Evolutionary conservation across 2,797 vertebrate species (phyloP), one percentile per base, ranked within the genome.

Genomic region (Aeoliscus strigatus): DNA sequence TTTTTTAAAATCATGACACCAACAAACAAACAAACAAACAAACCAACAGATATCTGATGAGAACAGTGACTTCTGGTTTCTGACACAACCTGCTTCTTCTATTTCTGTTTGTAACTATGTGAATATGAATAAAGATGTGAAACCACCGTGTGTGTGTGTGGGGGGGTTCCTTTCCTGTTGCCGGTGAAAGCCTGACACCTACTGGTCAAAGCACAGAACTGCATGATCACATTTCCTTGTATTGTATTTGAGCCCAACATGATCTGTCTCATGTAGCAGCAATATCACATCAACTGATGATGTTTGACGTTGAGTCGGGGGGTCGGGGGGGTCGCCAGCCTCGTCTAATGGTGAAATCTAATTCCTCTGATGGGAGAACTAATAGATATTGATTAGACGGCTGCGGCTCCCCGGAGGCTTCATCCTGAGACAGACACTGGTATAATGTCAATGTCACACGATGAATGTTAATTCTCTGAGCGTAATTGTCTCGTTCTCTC

Each of bases 311-410:
- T 7, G 63, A 53, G 79, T 76, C 78, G 10, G 62, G 83, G 80
- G 80, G 75, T 66, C 67, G n/a, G n/a, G n/a, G n/a, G n/a, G n/a
- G n/a, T n/a, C n/a, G n/a, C n/a, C n/a, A 51, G 53, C 31, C 70
- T 66, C 73, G 75, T 75, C 73, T 78, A 71, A 81, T 75, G 66
- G 80, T 77, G 84, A 84, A 84, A 85, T 82, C 75, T 81, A 73
- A 84, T 70, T 76, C 80, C 72, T 78, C 63, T 75, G 75, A 82
- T 80, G 81, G 80, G 65, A 73, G 25, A 47, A 41, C 80, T 86
- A 86, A 86, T 85, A 84, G 84, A 79, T 82, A 86, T 86, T 82
- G 84, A 86, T 86, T 79, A 75, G 72, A 50, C 11, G 34, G 74
- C 67, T 64, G 69, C 35, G 8, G 6, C 36, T 77, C 79, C 75